Evolutionary conservation across 2,797 vertebrate species (phyloP).

Genomic region (Chelon labrosus): DNA sequence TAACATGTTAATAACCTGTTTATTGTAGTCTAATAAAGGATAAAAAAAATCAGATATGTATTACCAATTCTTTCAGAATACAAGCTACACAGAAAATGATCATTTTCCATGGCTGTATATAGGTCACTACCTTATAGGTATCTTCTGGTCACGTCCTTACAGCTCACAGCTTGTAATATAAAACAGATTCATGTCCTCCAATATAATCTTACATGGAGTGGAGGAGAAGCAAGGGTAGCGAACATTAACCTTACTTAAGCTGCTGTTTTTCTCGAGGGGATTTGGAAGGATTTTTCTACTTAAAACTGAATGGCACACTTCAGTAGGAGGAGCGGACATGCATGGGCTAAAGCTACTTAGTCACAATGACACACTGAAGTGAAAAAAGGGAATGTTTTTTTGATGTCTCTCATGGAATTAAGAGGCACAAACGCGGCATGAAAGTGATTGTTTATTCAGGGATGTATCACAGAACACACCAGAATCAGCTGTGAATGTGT

Average conservation of each 20-base stretch:
- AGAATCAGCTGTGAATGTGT: conserved; percentile 1
- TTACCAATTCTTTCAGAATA: conserved; percentile 6
- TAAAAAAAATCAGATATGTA: background rate
- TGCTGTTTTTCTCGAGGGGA: conserved; percentile 71
- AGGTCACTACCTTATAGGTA: conserved; percentile 35
- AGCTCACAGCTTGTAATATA: conserved; percentile 35
- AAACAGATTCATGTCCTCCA: conserved; percentile 51
- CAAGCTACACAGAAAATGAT: background rate
- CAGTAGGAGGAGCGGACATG: conserved; percentile 67
- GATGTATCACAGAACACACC: conserved; percentile 7
- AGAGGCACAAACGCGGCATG: conserved; percentile 28
- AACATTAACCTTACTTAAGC: conserved; percentile 72
- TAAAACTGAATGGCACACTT: conserved; percentile 63
- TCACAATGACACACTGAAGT: conserved; percentile 52
- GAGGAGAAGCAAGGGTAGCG: conserved; percentile 45
- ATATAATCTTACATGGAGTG: conserved; percentile 55
- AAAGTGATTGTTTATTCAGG: conserved; percentile 36
- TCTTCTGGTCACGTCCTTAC: conserved; percentile 22
- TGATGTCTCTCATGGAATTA: conserved; percentile 46
- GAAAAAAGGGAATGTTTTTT: conserved; percentile 34
- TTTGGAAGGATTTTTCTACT: conserved; percentile 68
- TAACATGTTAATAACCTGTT: background rate
- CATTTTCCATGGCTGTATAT: conserved; percentile 9
- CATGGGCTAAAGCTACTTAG: conserved; percentile 65
- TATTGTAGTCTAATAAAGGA: background rate